Evolutionary conservation across 2,888 invertebrate genomes (phyloP).

Genomic region (Agrypnus murinus): DNA sequence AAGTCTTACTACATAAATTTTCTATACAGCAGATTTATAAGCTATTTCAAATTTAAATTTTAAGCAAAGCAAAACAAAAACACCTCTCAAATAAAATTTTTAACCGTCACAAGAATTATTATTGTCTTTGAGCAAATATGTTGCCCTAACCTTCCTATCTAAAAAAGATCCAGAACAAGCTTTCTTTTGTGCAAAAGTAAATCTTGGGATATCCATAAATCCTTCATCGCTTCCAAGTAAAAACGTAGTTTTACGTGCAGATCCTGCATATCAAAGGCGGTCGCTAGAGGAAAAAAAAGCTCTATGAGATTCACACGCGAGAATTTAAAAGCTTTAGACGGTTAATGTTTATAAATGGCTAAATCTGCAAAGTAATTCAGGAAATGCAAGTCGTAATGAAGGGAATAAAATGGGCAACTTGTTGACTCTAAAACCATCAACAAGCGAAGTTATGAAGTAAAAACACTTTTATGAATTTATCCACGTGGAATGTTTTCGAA

Average conservation of each 20-base stretch:
- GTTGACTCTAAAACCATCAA: conserved; percentile 9
- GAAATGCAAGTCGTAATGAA: background rate
- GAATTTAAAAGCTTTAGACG: too few species aligned
- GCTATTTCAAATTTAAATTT: too few species aligned
- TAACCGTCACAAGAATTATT: too few species aligned
- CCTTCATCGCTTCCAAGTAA: background rate
- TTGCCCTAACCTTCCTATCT: too few species aligned
- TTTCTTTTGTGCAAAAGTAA: too few species aligned
- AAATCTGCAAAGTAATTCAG: conserved; percentile 17
- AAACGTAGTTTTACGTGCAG: conserved; percentile 4
- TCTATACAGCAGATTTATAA: too few species aligned
- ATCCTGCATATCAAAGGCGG: background rate
- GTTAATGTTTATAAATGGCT: conserved; percentile 19
- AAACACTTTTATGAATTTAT: background rate
- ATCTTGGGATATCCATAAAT: too few species aligned
- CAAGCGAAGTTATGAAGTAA: background rate
- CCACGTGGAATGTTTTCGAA: conserved; percentile 8
- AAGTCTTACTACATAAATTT: too few species aligned
- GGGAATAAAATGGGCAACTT: conserved; percentile 3
- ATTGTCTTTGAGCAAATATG: too few species aligned
- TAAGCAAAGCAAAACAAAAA: too few species aligned
- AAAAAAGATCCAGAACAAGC: too few species aligned
- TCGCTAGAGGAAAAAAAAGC: background rate
- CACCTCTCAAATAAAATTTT: too few species aligned
- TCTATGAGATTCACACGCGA: background rate